Evolutionary conservation across 2,888 invertebrate species (phyloP).

Genomic region (Eupithecia subfuscata): DNA sequence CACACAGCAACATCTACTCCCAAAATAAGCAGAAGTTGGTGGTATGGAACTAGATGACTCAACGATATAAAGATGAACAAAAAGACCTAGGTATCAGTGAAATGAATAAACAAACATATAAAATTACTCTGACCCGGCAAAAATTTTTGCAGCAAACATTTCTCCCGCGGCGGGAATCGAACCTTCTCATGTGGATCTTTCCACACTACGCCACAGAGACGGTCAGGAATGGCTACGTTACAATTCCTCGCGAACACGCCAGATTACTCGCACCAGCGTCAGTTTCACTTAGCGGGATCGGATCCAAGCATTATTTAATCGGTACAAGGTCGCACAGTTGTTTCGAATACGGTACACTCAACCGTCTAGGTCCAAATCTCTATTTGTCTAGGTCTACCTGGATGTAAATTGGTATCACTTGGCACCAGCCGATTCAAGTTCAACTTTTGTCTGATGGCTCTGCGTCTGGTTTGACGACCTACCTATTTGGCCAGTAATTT

Average conservation of each 20-base stretch:
- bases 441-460: too few relatives aligned
- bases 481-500: not conserved
- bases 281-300: constrained; percentile 23
- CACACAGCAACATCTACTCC: not conserved
- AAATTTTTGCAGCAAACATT: not conserved
- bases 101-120: too few relatives aligned
- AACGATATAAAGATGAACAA: not conserved
- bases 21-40: not conserved
- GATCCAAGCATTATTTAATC: constrained; percentile 22
- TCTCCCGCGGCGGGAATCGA: not conserved
- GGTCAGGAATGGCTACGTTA: not conserved
- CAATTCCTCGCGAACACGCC: not conserved
- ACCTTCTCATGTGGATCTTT: not conserved
- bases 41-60: not conserved
- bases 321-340: constrained; percentile 24
- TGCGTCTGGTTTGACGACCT: too few relatives aligned
- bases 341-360: constrained; percentile 3
- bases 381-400: not conserved
- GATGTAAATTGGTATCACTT: not conserved
- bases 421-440: not conserved
- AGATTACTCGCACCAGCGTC: constrained; percentile 3
- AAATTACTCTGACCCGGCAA: too few relatives aligned
- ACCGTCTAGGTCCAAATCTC: not conserved
- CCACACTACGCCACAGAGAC: not conserved
- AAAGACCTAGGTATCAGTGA: too few relatives aligned